These are phyloP conservation scores for Gallinago undulata DNA, from an alignment of 2,113 vertebrate genomes.

Conservation along the genomic window DNA sequence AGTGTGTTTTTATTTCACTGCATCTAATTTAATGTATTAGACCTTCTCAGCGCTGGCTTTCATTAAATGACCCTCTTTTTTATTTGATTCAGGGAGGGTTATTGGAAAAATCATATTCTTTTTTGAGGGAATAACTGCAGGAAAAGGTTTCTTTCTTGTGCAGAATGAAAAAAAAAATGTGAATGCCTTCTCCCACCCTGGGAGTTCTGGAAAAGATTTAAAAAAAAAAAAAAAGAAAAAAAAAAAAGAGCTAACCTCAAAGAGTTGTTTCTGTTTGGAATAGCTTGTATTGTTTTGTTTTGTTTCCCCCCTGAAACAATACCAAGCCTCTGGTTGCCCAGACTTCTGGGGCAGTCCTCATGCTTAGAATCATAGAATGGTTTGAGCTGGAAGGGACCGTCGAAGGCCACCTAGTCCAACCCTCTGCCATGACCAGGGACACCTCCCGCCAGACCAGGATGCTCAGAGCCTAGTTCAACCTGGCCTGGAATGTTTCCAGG, in stretches of 20 bases:
- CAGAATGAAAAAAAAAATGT: not conserved
- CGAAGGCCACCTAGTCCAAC: not conserved
- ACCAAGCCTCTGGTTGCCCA: not conserved
- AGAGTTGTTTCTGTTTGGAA: not conserved
- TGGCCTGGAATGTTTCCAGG: not conserved
- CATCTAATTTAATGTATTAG: slow-evolving; percentile 9
- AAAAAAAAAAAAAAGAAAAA: not conserved
- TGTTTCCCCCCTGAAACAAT: not conserved
- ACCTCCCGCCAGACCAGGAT: not conserved
- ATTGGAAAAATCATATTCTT: not conserved
- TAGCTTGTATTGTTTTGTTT: not conserved
- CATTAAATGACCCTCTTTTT: slow-evolving; percentile 1
- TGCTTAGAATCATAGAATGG: not conserved
- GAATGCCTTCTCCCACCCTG: not conserved
- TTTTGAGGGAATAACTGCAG: not conserved
- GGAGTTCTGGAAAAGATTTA: not conserved
- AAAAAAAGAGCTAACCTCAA: not conserved
- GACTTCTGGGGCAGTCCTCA: rapidly evolving
- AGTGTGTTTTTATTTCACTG: not conserved
- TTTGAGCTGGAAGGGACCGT: not conserved
- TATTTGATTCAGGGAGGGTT: not conserved
- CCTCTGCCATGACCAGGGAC: not conserved
- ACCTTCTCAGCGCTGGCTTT: not conserved
- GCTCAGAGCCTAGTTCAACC: not conserved
- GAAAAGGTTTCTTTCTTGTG: not conserved